These are phyloP conservation scores for Zygaena filipendulae DNA, from an alignment of 2,888 invertebrate species.

Conservation along the genomic window DNA sequence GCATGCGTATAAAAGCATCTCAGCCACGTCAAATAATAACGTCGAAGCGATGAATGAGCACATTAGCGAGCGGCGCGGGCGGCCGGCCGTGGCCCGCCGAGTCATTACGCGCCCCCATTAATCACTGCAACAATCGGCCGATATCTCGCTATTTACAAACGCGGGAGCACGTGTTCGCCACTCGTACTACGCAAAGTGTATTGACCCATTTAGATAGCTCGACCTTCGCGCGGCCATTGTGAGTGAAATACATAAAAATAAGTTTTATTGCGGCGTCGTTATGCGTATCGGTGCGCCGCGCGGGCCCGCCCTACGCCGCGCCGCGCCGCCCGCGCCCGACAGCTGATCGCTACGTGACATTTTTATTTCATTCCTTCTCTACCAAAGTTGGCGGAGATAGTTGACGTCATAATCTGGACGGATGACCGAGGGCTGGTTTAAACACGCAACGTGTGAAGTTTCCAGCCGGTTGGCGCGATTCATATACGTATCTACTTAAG, in stretches of 20 bases:
- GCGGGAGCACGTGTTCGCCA: conserved; percentile 64
- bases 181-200: conserved; percentile 66
- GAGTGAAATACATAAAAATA: conserved; percentile 70
- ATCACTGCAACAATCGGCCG: conserved; percentile 69
- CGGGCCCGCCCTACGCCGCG: conserved; percentile 42
- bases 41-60: conserved; percentile 61
- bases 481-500: conserved; percentile 30
- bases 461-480: conserved; percentile 38
- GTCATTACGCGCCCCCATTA: conserved; percentile 68
- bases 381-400: conserved; percentile 66
- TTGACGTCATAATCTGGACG: conserved; percentile 63
- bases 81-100: conserved; percentile 39
- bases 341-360: conserved; percentile 70
- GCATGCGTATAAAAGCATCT: conserved; percentile 59
- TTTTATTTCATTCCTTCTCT: conserved; percentile 67
- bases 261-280: conserved; percentile 69
- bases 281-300: conserved; percentile 56
- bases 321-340: conserved; percentile 47
- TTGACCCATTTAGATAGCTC: conserved; percentile 70
- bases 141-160: conserved; percentile 70
- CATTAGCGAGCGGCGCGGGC: conserved; percentile 51
- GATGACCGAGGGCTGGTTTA: conserved; percentile 54
- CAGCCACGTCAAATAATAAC: conserved; percentile 55
- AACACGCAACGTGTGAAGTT: conserved; percentile 36
- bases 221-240: conserved; percentile 70